Conservation (phyloP, 2,113 vertebrate species). For the Ptyas mucosa region DNA sequence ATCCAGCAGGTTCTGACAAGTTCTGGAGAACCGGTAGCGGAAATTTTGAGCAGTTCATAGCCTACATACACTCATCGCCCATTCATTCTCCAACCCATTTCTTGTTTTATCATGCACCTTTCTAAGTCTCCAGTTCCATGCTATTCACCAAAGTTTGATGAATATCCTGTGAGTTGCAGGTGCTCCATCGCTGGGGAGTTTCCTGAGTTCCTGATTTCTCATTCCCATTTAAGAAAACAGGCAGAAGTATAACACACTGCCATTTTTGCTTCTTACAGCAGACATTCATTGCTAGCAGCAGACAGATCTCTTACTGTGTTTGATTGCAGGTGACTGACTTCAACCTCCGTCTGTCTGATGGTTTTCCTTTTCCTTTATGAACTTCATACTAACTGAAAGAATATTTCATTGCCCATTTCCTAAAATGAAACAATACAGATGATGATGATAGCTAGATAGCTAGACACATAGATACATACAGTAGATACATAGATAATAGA, state of each 20-base stretch:
- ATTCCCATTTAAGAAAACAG: not conserved
- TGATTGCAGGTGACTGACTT: not conserved
- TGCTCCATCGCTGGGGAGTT: not conserved
- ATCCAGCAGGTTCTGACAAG: too few relatives aligned
- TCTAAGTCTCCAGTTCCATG: not conserved
- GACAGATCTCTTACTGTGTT: not conserved
- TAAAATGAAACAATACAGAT: not conserved
- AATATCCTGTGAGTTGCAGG: not conserved
- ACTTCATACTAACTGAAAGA: not conserved
- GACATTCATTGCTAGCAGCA: not conserved
- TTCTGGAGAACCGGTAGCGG: too few relatives aligned
- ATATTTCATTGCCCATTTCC: not conserved
- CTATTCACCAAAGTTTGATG: not conserved
- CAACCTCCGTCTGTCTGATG: not conserved
- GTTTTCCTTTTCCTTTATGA: not conserved
- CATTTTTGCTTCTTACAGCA: not conserved
- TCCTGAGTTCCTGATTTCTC: not conserved
- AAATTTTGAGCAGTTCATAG: not conserved
- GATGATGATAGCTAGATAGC: too few relatives aligned
- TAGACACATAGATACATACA: too few relatives aligned
- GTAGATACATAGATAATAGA: too few relatives aligned
- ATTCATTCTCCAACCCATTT: not conserved
- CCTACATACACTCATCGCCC: not conserved
- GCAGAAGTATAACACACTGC: not conserved
- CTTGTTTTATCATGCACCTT: not conserved